Evolutionary conservation across 2,113 vertebrate species (phyloP).

Genomic region (Stercorarius parasiticus): DNA sequence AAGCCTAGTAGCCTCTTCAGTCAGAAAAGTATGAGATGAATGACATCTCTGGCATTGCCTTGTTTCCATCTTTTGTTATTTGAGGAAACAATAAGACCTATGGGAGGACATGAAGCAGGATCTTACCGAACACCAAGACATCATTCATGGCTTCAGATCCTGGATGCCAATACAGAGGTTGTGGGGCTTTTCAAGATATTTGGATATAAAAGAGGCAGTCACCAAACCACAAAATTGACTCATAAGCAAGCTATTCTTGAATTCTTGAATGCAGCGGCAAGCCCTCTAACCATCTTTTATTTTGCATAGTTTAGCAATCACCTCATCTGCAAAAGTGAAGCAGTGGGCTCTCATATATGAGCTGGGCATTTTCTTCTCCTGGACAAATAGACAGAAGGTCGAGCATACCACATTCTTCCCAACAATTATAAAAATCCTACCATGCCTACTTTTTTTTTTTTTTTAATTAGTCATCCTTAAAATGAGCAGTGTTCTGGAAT

Average conservation of each 20-base stretch:
- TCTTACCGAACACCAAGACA: neutral
- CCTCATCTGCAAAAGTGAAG: neutral
- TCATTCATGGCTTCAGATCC: neutral
- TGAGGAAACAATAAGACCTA: neutral
- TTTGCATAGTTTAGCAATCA: neutral
- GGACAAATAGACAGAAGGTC: neutral
- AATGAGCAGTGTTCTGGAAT: neutral
- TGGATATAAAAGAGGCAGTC: neutral
- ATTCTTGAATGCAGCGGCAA: neutral
- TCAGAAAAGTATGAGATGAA: neutral
- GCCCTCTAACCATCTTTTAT: neutral
- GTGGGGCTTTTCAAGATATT: neutral
- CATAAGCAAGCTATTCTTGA: neutral
- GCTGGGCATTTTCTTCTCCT: neutral
- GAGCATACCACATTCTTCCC: neutral
- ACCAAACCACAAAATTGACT: neutral
- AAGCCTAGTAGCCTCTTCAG: neutral
- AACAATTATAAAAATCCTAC: neutral
- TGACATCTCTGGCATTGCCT: neutral
- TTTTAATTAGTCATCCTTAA: neutral
- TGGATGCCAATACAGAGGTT: neutral
- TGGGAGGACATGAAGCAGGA: neutral
- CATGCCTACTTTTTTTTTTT: neutral
- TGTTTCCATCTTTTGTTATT: neutral
- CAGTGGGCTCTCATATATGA: neutral